Base-by-base conservation (phyloP, 1,140 invertebrate species). In the Drosophila novamexicana region DNA sequence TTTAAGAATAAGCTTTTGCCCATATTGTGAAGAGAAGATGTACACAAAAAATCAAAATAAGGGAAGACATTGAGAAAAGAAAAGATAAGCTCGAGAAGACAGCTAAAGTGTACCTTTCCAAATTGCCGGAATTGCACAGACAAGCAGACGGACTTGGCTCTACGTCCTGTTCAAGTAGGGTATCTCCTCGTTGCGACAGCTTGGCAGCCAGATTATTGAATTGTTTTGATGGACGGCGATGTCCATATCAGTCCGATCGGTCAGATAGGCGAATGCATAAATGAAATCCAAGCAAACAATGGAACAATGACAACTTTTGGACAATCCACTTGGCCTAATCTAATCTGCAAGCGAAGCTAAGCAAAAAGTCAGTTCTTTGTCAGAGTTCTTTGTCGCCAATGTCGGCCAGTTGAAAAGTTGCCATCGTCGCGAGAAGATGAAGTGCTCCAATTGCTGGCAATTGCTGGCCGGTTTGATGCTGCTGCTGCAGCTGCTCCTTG, bases 311-410 rank as follows among this genome's bases (percentile, higher is more conserved):
- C 47, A 65, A 1, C 18, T 39, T 66, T 44, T 67, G 44, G 40
- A 45, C 62, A n/a, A 6, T 1, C 49, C 57, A 69, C 66, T 70
- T 54, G 36, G 16, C 32, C 54, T 56, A 72, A 66, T 72, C 62
- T 45, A 49, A 53, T 52, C 65, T 32, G 16, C 4, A 14, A 37
- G 14, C 32, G n/a, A 7, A 42, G 32, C n/a, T 29, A 18, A 37
- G 29, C 29, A n/a, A 32, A 59, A 59, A 18, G 7, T 36, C 1
- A 1, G 47, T 49, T 49, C 22, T 49, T 49, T 49, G 47, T 49
- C 50, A 49, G 42, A 49, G 42, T 61, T 61, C 44, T 36, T 61
- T 61, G 44, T 61, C 39, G 45, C 3, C 22, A 4, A 29, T 0
- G 22, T 29, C 37, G 18, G 10, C 6, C 32, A 65, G 44, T 57